Evolutionary conservation across 1,140 invertebrate species (phyloP).

Genomic region (Brachystomella parvula): DNA sequence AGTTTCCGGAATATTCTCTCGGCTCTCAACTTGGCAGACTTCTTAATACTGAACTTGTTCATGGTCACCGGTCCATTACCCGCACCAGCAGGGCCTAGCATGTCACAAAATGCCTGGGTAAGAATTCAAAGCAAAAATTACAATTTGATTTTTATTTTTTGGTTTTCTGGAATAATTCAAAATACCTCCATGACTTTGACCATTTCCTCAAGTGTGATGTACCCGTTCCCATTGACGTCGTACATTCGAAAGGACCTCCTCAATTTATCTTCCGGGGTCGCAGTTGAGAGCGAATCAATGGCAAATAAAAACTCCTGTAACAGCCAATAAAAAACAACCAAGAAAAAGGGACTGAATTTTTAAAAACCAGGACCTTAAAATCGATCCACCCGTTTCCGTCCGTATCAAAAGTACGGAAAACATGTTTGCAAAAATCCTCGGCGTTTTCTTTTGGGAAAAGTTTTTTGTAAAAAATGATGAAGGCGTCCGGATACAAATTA

Average conservation of each 20-base stretch:
- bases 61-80: background rate
- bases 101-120: background rate
- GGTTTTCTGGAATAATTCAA: background rate
- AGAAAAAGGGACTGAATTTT: background rate
- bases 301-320: conserved; percentile 9
- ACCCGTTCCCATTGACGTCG: conserved; percentile 7
- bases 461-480: background rate
- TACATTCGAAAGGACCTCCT: conserved; percentile 4
- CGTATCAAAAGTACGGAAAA: conserved; percentile 2
- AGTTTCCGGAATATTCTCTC: background rate
- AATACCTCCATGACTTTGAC: background rate
- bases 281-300: background rate
- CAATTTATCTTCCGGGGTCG: background rate
- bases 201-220: background rate
- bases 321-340: background rate
- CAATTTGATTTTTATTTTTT: background rate
- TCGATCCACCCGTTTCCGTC: background rate
- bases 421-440: background rate
- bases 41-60: background rate
- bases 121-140: background rate
- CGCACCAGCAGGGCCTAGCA: background rate
- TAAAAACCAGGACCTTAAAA: background rate
- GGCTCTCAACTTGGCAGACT: background rate
- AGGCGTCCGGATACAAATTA: background rate
- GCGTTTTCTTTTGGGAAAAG: background rate